These are phyloP conservation scores for Catostylus mosaicus DNA, from an alignment of 30 jellyfish, hydroid and myxozoan species.

Conservation along the genomic window DNA sequence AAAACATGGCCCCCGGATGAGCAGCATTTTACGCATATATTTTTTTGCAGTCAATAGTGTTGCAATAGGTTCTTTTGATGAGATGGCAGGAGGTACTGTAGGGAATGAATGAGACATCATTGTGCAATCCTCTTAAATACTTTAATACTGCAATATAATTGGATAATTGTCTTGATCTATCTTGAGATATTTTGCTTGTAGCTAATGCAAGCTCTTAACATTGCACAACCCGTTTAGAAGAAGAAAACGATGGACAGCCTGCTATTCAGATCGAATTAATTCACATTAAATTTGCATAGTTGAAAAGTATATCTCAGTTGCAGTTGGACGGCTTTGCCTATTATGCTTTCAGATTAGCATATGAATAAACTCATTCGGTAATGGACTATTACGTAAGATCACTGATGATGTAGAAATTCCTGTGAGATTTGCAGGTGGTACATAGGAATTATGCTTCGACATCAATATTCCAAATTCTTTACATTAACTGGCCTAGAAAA, in stretches of 20 bases:
- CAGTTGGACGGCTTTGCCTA: neutral
- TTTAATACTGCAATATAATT: neutral
- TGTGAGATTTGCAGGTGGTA: slow-evolving; percentile 5
- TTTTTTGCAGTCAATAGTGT: too few relatives aligned
- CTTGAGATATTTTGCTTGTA: neutral
- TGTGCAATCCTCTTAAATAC: neutral
- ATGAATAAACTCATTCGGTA: neutral
- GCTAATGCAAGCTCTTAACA: too few relatives aligned
- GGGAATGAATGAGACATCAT: neutral
- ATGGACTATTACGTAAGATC: neutral
- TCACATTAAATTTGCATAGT: neutral
- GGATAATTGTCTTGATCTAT: neutral
- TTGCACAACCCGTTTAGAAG: too few relatives aligned
- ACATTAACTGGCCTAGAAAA: neutral
- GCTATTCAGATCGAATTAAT: neutral
- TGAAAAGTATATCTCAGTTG: neutral
- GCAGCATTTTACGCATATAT: too few relatives aligned
- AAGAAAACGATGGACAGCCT: neutral
- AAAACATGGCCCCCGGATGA: too few relatives aligned
- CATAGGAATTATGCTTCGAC: neutral
- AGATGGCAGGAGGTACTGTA: too few relatives aligned
- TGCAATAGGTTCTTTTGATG: too few relatives aligned
- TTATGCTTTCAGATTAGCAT: slow-evolving; percentile 1
- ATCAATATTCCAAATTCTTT: neutral
- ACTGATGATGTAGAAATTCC: neutral